Conservation (phyloP, 1,140 invertebrate genomes). For the Dysdera silvatica region DNA sequence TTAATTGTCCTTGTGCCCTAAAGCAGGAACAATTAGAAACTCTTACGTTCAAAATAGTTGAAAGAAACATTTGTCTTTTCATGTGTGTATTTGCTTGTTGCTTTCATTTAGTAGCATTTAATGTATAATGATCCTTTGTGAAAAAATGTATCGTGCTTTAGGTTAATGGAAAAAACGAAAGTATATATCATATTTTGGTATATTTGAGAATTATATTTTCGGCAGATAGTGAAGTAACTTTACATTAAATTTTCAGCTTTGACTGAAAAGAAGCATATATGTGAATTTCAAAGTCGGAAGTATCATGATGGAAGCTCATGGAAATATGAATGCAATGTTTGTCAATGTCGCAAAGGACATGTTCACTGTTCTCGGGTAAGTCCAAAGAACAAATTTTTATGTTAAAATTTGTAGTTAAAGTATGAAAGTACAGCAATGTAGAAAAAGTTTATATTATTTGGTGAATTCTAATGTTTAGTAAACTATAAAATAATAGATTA, state of each 20-base stretch:
- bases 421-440: no score
- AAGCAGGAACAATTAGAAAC: no score
- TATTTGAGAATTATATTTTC: background rate
- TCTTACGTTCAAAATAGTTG: no score
- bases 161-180: background rate
- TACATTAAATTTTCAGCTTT: background rate
- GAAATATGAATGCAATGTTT: conserved; percentile 71
- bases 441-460: no score
- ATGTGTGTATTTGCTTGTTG: conserved; percentile 65
- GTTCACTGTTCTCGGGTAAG: conserved; percentile 70
- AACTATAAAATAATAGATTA: no score
- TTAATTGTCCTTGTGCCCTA: no score
- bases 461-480: no score
- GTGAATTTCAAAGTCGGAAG: conserved; percentile 51
- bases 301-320: conserved; percentile 55
- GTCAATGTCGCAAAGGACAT: conserved; percentile 64
- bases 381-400: background rate
- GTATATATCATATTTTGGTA: background rate
- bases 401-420: no score
- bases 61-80: no score
- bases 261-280: conserved; percentile 35
- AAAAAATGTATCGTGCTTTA: conserved; percentile 34
- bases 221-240: background rate
- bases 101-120: conserved; percentile 55
- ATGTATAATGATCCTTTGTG: conserved; percentile 43